These are phyloP conservation scores for Emydura subglobosa DNA, from an alignment of 2,113 vertebrate genomes.

Conservation along the genomic window DNA sequence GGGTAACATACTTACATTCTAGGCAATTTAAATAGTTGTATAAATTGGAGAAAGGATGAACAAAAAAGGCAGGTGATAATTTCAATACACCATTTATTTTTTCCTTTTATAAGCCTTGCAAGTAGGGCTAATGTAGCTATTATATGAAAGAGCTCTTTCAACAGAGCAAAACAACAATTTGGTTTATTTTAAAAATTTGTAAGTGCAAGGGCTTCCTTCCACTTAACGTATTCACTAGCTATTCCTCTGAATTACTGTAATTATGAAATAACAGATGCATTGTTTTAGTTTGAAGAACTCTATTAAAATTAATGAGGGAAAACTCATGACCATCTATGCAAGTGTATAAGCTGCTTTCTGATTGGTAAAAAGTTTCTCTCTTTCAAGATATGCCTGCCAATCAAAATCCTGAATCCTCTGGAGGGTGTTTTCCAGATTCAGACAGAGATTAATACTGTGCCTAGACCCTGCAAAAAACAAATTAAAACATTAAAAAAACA, in stretches of 20 bases:
- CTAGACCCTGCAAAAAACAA: background rate
- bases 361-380: background rate
- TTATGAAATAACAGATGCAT: slow-evolving; percentile 2
- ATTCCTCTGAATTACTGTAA: background rate
- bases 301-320: background rate
- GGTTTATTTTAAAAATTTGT: background rate
- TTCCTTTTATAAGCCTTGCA: background rate
- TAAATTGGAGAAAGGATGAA: background rate
- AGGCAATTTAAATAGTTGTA: background rate
- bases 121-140: background rate
- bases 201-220: slow-evolving; percentile 26
- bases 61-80: background rate
- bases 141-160: background rate
- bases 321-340: background rate
- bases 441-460: background rate
- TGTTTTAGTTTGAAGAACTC: background rate
- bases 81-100: background rate
- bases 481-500: background rate
- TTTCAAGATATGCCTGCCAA: background rate
- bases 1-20: background rate
- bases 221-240: background rate
- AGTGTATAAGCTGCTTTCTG: background rate
- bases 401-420: background rate
- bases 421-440: background rate
- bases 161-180: background rate